phyloP scores from a whole-genome alignment of 2,113 vertebrate species.

The Calyptommatus sinebrachiatus region DNA sequence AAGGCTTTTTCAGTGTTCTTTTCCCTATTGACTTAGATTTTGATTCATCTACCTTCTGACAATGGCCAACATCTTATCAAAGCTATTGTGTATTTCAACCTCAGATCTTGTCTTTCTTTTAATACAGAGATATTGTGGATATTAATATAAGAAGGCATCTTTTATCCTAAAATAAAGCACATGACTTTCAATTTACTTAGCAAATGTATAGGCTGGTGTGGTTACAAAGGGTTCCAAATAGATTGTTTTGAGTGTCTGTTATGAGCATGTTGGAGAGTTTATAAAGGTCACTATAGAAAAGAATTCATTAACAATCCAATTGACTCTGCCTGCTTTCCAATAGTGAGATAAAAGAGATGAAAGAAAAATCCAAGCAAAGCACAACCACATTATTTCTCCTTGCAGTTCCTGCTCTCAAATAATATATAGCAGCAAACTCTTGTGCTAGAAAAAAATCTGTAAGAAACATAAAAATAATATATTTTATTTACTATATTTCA shows the following conservation, averaged over 20 bases:
- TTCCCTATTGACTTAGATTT: background rate
- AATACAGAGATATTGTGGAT: background rate
- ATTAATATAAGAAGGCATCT: slow-evolving; percentile 13
- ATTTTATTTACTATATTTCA: slow-evolving; percentile 28
- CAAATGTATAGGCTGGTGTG: background rate
- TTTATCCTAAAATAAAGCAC: background rate
- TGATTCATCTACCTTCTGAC: background rate
- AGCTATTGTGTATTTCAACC: background rate
- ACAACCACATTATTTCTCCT: background rate
- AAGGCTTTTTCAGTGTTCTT: background rate
- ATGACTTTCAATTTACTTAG: background rate
- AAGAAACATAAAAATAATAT: slow-evolving; percentile 28
- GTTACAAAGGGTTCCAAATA: background rate
- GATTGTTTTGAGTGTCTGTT: background rate
- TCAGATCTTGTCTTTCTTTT: slow-evolving; percentile 15
- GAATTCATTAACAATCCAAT: slow-evolving; percentile 19
- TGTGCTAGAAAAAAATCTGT: slow-evolving; percentile 28
- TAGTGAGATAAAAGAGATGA: slow-evolving; percentile 22
- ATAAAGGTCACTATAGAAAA: slow-evolving; percentile 18
- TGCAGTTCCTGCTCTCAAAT: background rate
- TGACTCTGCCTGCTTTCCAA: background rate
- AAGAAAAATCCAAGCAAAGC: slow-evolving; percentile 22
- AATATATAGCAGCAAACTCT: slow-evolving; percentile 17
- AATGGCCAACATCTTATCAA: background rate
- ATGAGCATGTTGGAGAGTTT: background rate